Evolutionary conservation across 2,888 invertebrate genomes (phyloP).

Genomic region (Calameuta idolon): DNA sequence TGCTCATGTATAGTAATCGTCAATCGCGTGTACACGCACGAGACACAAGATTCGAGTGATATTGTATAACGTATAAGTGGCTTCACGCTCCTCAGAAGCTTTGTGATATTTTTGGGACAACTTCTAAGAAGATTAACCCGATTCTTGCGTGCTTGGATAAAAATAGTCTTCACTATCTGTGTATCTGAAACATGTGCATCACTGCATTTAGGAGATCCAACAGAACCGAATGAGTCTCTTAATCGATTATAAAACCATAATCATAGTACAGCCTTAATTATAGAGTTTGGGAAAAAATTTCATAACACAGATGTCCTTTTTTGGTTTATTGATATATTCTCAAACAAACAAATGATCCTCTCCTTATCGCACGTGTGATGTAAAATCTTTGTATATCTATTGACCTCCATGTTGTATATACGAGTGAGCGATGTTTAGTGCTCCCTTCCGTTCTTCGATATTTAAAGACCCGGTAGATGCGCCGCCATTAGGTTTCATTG

Average conservation of each 20-base stretch:
- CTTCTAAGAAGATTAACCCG: slow-evolving; percentile 61
- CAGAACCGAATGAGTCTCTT: background rate
- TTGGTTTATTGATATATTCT: background rate
- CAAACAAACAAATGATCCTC: background rate
- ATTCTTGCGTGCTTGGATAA: slow-evolving; percentile 57
- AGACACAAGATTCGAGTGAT: slow-evolving; percentile 30
- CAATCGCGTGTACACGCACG: background rate
- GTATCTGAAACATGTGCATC: slow-evolving; percentile 16
- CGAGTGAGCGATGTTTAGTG: background rate
- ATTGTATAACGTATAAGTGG: slow-evolving; percentile 32
- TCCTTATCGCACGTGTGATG: background rate
- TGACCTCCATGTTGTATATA: slow-evolving; percentile 3
- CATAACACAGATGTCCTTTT: background rate
- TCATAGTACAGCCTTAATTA: background rate
- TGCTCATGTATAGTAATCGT: slow-evolving; percentile 1
- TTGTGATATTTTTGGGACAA: slow-evolving; percentile 58
- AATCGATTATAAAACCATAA: background rate
- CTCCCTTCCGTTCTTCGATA: slow-evolving; percentile 9
- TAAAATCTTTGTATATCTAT: background rate
- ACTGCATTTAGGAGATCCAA: background rate
- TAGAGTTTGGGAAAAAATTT: background rate
- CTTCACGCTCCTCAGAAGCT: slow-evolving; percentile 47
- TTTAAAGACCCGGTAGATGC: slow-evolving; percentile 3
- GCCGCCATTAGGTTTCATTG: background rate
- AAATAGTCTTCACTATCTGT: slow-evolving; percentile 53